These are phyloP conservation scores for Grantiella picta DNA, from an alignment of 2,113 vertebrate species.

Conservation along the genomic window DNA sequence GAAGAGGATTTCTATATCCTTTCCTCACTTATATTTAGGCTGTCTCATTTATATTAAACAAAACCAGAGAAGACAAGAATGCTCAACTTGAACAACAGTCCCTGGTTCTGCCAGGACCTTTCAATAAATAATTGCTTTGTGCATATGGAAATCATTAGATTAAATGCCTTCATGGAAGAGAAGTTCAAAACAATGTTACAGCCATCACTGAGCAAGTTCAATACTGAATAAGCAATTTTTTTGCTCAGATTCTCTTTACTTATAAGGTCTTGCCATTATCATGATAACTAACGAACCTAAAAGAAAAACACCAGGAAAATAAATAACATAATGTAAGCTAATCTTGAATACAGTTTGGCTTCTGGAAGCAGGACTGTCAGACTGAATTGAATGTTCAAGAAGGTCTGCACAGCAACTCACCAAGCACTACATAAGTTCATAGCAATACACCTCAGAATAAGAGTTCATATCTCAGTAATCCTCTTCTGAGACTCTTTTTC, in stretches of 20 bases:
- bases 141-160: not conserved
- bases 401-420: not conserved
- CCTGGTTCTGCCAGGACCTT: not conserved
- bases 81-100: not conserved
- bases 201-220: not conserved
- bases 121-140: not conserved
- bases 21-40: not conserved
- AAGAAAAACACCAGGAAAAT: not conserved
- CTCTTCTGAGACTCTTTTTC: not conserved
- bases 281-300: not conserved
- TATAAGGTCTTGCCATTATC: not conserved
- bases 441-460: not conserved
- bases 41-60: not conserved
- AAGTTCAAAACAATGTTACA: not conserved
- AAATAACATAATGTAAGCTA: not conserved
- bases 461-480: not conserved
- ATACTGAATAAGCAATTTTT: not conserved
- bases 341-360: not conserved
- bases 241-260: not conserved
- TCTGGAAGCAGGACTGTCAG: not conserved
- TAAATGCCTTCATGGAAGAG: not conserved
- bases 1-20: not conserved
- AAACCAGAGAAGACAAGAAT: not conserved
- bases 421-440: not conserved
- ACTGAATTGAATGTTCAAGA: not conserved